These are phyloP conservation scores for Nettapus auritus DNA, from an alignment of 2,113 vertebrate genomes.

Conservation along the genomic window DNA sequence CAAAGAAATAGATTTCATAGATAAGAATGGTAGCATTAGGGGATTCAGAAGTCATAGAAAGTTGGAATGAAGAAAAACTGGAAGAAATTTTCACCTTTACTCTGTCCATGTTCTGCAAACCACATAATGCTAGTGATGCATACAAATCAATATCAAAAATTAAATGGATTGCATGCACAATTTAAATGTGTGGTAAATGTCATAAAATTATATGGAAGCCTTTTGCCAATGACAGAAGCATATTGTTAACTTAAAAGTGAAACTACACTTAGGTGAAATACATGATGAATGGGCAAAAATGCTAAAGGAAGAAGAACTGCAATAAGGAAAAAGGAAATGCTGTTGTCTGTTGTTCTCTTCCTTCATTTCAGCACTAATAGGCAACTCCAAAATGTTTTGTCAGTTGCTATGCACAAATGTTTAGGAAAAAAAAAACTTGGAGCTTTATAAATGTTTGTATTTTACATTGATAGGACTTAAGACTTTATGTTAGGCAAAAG, in stretches of 20 bases:
- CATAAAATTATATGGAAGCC: background rate
- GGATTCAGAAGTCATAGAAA: background rate
- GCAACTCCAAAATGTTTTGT: background rate
- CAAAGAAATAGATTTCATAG: slow-evolving; percentile 39
- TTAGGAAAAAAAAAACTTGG: background rate
- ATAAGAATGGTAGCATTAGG: slow-evolving; percentile 9
- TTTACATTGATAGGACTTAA: background rate
- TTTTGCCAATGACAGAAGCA: background rate
- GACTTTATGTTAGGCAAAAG: background rate
- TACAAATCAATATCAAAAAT: background rate
- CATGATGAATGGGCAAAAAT: background rate
- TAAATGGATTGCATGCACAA: accelerated
- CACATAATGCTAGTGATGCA: background rate
- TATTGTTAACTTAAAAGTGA: background rate
- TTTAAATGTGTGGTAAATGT: background rate
- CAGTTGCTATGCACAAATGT: background rate
- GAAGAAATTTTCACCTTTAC: slow-evolving; percentile 1
- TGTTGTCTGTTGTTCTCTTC: background rate
- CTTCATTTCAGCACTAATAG: background rate
- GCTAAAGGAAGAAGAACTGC: background rate
- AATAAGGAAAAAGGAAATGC: background rate
- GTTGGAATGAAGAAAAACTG: background rate
- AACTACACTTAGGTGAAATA: background rate
- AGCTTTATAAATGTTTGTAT: background rate
- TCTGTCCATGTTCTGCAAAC: background rate